phyloP scores from a whole-genome alignment of 1,140 invertebrate genomes.

The Drosophila aff. region DNA sequence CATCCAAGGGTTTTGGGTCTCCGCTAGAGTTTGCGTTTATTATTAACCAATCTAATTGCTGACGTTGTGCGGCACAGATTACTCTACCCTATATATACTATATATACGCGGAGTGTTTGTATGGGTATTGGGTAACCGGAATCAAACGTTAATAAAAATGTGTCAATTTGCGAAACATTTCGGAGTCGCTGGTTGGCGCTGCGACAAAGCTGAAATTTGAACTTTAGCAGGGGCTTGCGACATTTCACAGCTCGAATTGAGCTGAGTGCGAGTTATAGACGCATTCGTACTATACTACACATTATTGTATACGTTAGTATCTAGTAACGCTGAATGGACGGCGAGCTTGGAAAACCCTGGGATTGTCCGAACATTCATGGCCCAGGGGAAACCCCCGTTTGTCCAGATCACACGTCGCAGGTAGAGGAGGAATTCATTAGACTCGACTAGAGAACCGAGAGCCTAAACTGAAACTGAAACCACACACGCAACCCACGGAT shows the following conservation, averaged over 20 bases:
- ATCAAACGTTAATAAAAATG: slow-evolving; percentile 66
- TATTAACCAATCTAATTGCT: slow-evolving; percentile 61
- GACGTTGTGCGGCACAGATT: slow-evolving; percentile 66
- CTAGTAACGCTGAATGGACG: slow-evolving; percentile 44
- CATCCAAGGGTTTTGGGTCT: slow-evolving; percentile 26
- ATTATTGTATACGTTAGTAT: slow-evolving; percentile 12
- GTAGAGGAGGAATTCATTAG: slow-evolving; percentile 37
- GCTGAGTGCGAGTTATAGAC: slow-evolving; percentile 23
- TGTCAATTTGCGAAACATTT: slow-evolving; percentile 76
- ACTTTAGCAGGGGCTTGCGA: slow-evolving; percentile 55
- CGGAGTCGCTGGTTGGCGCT: slow-evolving; percentile 14
- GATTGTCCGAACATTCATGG: slow-evolving; percentile 40
- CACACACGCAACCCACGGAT: slow-evolving; percentile 49
- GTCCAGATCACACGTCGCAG: slow-evolving; percentile 36
- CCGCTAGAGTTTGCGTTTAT: slow-evolving; percentile 24
- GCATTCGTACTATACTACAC: background rate
- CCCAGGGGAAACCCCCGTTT: slow-evolving; percentile 62
- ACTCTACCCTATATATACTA: slow-evolving; percentile 30
- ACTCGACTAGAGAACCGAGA: background rate
- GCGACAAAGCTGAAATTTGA: slow-evolving; percentile 60
- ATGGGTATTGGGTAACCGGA: slow-evolving; percentile 65
- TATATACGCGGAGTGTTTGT: background rate
- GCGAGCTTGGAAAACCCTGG: slow-evolving; percentile 57
- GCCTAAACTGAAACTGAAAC: slow-evolving; percentile 32
- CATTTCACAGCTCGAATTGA: slow-evolving; percentile 54